A percentile compares a stretch with the other conserved stretches of the same genome.
Conservation (phyloP, 2,888 invertebrate genomes). For the Desoria tigrina region DNA sequence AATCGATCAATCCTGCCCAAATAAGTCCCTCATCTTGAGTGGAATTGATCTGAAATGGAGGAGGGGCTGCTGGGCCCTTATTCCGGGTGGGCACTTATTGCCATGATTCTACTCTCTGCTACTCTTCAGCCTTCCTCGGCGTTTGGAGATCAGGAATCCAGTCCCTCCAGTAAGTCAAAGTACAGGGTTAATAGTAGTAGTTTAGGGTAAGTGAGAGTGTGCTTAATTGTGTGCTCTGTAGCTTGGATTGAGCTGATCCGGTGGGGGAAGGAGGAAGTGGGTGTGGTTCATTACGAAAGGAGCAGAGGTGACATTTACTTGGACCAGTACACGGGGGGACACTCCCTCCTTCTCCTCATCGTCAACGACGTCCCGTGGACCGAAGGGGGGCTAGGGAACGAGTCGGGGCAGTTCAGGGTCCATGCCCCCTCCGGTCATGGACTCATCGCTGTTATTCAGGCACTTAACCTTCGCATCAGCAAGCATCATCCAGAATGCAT, state of each 20-base stretch:
- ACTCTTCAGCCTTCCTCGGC: no score
- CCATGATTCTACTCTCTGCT: no score
- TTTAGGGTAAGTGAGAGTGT: no score
- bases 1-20: no score
- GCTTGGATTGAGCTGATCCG: constrained; percentile 38
- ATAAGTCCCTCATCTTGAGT: no score
- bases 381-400: constrained; percentile 21
- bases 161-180: no score
- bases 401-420: constrained; percentile 35
- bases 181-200: no score
- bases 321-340: constrained; percentile 26
- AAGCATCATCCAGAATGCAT: constrained; percentile 14
- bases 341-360: constrained; percentile 36
- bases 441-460: constrained; percentile 51
- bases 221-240: no score
- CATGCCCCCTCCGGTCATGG: constrained; percentile 48
- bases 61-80: no score
- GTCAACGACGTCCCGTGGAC: constrained; percentile 46
- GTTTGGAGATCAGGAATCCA: no score
- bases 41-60: no score
- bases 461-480: constrained; percentile 41
- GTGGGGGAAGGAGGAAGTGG: constrained; percentile 28
- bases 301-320: constrained; percentile 36
- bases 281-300: constrained; percentile 4
- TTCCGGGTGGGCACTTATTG: no score